Evolutionary conservation across 2,888 invertebrate species (phyloP).

Genomic region (Callinectes sapidus): DNA sequence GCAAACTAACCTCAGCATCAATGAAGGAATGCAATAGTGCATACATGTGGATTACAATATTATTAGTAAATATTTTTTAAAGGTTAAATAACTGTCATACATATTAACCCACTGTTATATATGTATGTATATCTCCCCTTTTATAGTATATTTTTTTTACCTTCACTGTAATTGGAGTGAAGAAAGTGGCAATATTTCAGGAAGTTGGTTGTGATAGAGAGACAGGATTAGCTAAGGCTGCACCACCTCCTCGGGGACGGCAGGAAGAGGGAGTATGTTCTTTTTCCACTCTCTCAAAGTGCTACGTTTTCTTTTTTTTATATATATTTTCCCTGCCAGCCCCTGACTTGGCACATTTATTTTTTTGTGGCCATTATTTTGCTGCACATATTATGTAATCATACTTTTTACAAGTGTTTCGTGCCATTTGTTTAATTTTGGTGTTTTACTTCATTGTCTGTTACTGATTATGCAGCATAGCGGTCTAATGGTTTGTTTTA

Average conservation of each 20-base stretch:
- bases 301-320: slow-evolving; percentile 50
- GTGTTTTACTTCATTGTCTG: slow-evolving; percentile 50
- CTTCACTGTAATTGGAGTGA: slow-evolving; percentile 46
- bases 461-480: slow-evolving; percentile 58
- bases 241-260: slow-evolving; percentile 53
- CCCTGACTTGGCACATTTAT: slow-evolving; percentile 53
- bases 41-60: background rate
- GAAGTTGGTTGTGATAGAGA: slow-evolving; percentile 69
- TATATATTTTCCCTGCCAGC: slow-evolving; percentile 52
- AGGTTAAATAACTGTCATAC: background rate
- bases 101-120: background rate
- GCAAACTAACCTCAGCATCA: background rate
- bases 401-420: slow-evolving; percentile 59
- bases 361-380: slow-evolving; percentile 60
- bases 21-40: background rate
- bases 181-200: slow-evolving; percentile 67
- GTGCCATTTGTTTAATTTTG: slow-evolving; percentile 55
- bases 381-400: slow-evolving; percentile 57
- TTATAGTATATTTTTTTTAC: slow-evolving; percentile 11
- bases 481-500: slow-evolving; percentile 46
- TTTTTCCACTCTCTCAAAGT: slow-evolving; percentile 54
- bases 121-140: slow-evolving; percentile 21
- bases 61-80: background rate
- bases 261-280: slow-evolving; percentile 66
- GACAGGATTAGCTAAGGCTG: slow-evolving; percentile 62